Conservation (phyloP, 2,888 invertebrate genomes). For the Flexamia atlantica region DNA sequence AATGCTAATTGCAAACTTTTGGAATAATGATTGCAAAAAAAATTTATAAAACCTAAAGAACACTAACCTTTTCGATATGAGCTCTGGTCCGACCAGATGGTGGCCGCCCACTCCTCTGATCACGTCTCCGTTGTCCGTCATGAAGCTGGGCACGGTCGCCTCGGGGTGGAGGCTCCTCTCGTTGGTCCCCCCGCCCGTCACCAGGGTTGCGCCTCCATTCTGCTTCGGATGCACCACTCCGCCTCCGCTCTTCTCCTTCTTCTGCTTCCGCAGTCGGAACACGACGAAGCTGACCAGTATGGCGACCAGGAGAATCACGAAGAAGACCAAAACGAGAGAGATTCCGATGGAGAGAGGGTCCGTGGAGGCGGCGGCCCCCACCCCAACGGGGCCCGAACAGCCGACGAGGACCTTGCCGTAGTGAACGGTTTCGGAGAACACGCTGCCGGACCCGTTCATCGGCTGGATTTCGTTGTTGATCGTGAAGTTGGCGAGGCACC, state of each 20-base stretch:
- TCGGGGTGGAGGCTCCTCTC: constrained; percentile 70
- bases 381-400: constrained; percentile 85
- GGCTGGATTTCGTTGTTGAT: constrained; percentile 94
- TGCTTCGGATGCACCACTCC: constrained; percentile 82
- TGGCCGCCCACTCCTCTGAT: constrained; percentile 86
- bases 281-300: constrained; percentile 95
- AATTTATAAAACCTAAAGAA: background rate
- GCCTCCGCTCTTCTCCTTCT: constrained; percentile 89
- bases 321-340: constrained; percentile 95
- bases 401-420: constrained; percentile 86
- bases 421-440: constrained; percentile 83
- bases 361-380: constrained; percentile 86
- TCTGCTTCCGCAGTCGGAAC: constrained; percentile 91
- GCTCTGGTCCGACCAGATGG: constrained; percentile 90
- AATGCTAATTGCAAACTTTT: no score
- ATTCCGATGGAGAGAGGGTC: constrained; percentile 95
- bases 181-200: constrained; percentile 84
- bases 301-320: constrained; percentile 92
- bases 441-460: constrained; percentile 91
- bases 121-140: constrained; percentile 85
- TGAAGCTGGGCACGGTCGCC: constrained; percentile 78
- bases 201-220: constrained; percentile 83
- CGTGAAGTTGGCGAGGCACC: constrained; percentile 93
- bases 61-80: constrained; percentile 86
- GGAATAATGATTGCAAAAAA: no score